Evolutionary conservation across 2,113 vertebrate species (phyloP).

Genomic region (Suricata suricatta): DNA sequence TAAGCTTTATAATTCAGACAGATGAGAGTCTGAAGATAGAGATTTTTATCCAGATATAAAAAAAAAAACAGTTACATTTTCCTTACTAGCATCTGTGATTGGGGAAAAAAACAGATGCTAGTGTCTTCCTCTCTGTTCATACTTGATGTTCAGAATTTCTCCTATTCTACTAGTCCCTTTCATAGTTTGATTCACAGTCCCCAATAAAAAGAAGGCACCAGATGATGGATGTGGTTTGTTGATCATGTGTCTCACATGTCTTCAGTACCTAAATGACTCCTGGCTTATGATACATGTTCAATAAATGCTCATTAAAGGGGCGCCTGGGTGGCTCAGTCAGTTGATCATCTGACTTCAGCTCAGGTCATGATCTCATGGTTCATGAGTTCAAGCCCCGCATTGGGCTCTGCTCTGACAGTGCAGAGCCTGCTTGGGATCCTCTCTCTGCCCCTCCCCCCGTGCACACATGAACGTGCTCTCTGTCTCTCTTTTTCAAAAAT

Average conservation of each 20-base stretch:
- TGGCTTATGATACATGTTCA: neutral
- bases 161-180: neutral
- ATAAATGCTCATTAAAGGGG: neutral
- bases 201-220: neutral
- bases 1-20: neutral
- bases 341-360: too few relatives aligned
- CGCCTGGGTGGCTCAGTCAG: too few relatives aligned
- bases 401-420: too few relatives aligned
- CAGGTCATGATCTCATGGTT: too few relatives aligned
- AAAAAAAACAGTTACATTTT: conserved; percentile 32
- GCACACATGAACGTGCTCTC: too few relatives aligned
- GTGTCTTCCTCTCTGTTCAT: neutral
- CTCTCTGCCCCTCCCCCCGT: too few relatives aligned
- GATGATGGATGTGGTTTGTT: neutral
- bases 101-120: neutral
- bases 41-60: neutral
- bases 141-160: neutral
- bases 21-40: neutral
- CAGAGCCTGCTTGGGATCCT: too few relatives aligned
- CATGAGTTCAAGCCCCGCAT: too few relatives aligned
- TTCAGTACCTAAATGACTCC: neutral
- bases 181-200: neutral
- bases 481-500: too few relatives aligned
- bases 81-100: neutral
- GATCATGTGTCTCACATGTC: neutral